These are phyloP conservation scores for Tetrax tetrax DNA, from an alignment of 2,113 vertebrate genomes.

Conservation along the genomic window DNA sequence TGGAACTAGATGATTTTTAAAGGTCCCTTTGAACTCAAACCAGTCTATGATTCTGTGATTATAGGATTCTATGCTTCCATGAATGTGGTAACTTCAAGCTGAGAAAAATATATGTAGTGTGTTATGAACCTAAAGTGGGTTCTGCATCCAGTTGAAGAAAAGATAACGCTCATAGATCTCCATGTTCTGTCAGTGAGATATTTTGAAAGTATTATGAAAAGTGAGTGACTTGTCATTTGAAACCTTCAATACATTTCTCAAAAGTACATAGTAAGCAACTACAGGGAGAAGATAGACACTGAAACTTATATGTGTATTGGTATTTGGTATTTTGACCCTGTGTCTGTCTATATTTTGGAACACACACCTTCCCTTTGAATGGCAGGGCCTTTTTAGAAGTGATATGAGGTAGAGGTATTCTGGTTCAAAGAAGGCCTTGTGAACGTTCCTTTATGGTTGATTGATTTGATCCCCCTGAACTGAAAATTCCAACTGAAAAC, in stretches of 20 bases:
- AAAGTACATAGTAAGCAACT: background rate
- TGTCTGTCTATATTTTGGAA: background rate
- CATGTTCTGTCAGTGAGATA: background rate
- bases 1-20: background rate
- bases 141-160: background rate
- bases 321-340: background rate
- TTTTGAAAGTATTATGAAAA: background rate
- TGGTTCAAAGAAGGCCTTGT: background rate
- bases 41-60: background rate
- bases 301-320: background rate
- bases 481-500: background rate
- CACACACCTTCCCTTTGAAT: background rate
- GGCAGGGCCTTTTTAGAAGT: background rate
- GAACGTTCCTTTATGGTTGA: background rate
- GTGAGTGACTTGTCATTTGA: background rate
- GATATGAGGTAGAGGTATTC: background rate
- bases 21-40: background rate
- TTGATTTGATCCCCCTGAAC: background rate
- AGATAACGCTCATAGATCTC: background rate
- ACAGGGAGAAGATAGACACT: background rate
- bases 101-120: background rate
- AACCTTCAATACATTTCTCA: background rate
- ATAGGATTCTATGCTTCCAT: background rate
- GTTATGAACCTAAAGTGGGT: background rate
- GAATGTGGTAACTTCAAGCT: background rate